Conservation (phyloP, 2,797 vertebrate species). For the Halcyon chelicuti region DNA sequence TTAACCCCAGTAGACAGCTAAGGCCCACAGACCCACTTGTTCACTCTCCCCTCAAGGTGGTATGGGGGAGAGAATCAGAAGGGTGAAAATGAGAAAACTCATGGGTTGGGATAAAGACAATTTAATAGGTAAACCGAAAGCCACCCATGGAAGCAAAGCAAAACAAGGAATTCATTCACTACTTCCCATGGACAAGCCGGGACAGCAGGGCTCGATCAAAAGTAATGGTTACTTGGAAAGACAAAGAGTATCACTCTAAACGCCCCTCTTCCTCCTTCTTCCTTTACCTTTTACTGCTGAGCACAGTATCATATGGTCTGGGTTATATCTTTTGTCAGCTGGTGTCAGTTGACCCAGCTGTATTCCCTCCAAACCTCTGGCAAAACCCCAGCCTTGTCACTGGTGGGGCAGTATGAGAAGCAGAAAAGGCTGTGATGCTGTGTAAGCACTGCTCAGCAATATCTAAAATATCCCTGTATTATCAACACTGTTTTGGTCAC, state of each 20-base stretch:
- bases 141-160: not conserved
- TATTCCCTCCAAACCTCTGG: accelerated
- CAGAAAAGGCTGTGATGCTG: not conserved
- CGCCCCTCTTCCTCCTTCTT: not conserved
- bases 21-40: accelerated
- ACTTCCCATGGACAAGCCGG: not conserved
- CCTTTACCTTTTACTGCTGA: not conserved
- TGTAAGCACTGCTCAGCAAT: not conserved
- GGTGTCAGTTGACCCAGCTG: not conserved
- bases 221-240: accelerated
- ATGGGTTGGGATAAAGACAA: accelerated
- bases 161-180: not conserved
- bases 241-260: accelerated
- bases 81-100: not conserved
- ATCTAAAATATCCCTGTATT: not conserved
- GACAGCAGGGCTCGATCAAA: not conserved
- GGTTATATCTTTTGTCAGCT: not conserved
- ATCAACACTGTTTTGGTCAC: not conserved
- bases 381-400: accelerated
- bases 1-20: not conserved
- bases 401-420: not conserved
- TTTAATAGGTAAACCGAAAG: not conserved
- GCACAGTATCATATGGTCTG: not conserved
- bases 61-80: not conserved
- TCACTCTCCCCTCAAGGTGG: not conserved